Evolutionary conservation across 2,113 vertebrate species (phyloP).

Genomic region (Echinops telfairi): DNA sequence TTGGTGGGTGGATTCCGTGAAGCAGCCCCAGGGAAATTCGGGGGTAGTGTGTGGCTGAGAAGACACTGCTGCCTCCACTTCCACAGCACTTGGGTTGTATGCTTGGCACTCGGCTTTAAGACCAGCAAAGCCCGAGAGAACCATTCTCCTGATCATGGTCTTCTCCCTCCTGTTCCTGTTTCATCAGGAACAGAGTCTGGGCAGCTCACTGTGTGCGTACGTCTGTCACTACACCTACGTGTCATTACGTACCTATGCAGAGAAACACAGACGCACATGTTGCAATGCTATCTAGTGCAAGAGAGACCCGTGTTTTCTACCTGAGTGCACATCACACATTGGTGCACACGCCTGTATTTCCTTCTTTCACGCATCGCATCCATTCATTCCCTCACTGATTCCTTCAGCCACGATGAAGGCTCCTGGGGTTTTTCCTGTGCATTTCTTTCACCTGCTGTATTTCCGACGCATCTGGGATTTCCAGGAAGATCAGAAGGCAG

Average conservation of each 20-base stretch:
- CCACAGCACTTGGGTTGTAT: neutral
- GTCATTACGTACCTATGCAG: neutral
- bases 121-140: neutral
- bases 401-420: neutral
- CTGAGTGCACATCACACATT: neutral
- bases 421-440: no score
- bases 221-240: neutral
- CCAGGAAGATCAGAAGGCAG: neutral
- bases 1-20: no score
- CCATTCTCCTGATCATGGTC: neutral
- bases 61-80: neutral
- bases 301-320: neutral
- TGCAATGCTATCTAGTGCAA: no score
- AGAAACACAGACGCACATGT: neutral
- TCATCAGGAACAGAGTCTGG: neutral
- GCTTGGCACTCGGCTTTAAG: neutral
- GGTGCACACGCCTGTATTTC: neutral
- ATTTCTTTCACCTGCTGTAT: neutral
- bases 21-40: neutral
- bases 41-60: neutral
- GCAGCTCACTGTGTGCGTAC: neutral
- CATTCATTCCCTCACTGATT: no score
- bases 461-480: slow-evolving; percentile 25
- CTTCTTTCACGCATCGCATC: no score
- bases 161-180: neutral